phyloP scores from a whole-genome alignment of 1,140 invertebrate species.

The Fopius arisanus region DNA sequence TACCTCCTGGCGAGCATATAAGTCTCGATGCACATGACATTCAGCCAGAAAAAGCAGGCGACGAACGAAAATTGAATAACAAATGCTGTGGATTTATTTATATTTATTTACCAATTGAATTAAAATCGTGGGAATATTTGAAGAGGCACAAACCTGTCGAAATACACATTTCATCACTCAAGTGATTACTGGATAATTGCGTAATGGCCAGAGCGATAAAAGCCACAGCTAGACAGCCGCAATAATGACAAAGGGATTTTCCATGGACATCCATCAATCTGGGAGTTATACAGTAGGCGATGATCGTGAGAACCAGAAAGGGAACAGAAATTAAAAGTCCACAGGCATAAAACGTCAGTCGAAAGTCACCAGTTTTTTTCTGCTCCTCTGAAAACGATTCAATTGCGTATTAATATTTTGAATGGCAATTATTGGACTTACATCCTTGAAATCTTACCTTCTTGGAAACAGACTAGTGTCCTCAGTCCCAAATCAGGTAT shows the following conservation, averaged over 20 bases:
- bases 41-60: slow-evolving; percentile 83
- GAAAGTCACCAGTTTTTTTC: slow-evolving; percentile 37
- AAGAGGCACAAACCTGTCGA: slow-evolving; percentile 60
- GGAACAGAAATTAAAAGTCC: slow-evolving; percentile 64
- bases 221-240: slow-evolving; percentile 60
- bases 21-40: slow-evolving; percentile 76
- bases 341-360: slow-evolving; percentile 52
- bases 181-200: slow-evolving; percentile 53
- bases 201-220: slow-evolving; percentile 60
- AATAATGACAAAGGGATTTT: slow-evolving; percentile 62
- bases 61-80: slow-evolving; percentile 79
- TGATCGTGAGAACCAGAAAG: slow-evolving; percentile 63
- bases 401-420: not conserved
- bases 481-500: slow-evolving; percentile 52
- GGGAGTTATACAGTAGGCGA: slow-evolving; percentile 60
- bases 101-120: too few relatives aligned
- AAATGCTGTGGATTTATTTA: slow-evolving; percentile 68
- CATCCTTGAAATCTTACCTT: too few relatives aligned
- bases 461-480: slow-evolving; percentile 60
- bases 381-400: slow-evolving; percentile 37
- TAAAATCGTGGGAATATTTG: too few relatives aligned
- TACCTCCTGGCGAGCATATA: slow-evolving; percentile 62
- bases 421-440: too few relatives aligned
- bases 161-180: slow-evolving; percentile 52
- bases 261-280: slow-evolving; percentile 62